Percentiles rank a stretch among this genome's conserved stretches.
These are phyloP conservation scores for Rhizomys pruinosus DNA, from an alignment of 2,113 vertebrate genomes.

Conservation along the genomic window DNA sequence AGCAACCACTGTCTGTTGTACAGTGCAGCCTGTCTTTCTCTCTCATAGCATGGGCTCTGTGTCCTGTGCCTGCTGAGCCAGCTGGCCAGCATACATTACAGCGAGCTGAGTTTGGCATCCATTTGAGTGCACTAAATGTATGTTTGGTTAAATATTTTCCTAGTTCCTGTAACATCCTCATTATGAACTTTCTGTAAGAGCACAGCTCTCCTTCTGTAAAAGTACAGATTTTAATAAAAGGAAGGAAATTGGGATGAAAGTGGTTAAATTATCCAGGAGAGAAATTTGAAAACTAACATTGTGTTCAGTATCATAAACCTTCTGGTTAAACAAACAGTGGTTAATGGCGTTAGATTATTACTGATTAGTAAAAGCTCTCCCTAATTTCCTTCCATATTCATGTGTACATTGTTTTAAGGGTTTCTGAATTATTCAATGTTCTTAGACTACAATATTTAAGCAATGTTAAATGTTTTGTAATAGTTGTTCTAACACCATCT, in stretches of 20 bases:
- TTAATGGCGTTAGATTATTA: background rate
- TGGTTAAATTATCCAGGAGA: background rate
- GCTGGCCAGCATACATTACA: background rate
- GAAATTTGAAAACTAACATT: background rate
- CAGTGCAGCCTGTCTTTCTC: background rate
- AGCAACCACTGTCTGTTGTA: background rate
- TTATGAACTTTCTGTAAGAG: conserved; percentile 47
- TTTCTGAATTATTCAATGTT: background rate
- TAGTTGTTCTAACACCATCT: background rate
- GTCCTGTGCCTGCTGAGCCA: background rate
- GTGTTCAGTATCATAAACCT: background rate
- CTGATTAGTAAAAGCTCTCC: background rate
- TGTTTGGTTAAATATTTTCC: conserved; percentile 50
- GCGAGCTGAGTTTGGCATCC: background rate
- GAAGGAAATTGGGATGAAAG: background rate
- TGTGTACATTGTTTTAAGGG: background rate
- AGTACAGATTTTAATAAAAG: background rate
- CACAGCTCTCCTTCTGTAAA: background rate
- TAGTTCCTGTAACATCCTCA: background rate
- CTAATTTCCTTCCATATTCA: background rate
- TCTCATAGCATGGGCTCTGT: background rate
- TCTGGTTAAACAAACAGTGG: background rate
- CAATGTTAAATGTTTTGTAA: background rate
- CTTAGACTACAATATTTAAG: background rate
- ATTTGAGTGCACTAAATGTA: conserved; percentile 2